A percentile compares a stretch with the other conserved stretches of the same genome.
phyloP scores from a whole-genome alignment of 2,888 invertebrate species.

The Synanthedon myopaeformis region DNA sequence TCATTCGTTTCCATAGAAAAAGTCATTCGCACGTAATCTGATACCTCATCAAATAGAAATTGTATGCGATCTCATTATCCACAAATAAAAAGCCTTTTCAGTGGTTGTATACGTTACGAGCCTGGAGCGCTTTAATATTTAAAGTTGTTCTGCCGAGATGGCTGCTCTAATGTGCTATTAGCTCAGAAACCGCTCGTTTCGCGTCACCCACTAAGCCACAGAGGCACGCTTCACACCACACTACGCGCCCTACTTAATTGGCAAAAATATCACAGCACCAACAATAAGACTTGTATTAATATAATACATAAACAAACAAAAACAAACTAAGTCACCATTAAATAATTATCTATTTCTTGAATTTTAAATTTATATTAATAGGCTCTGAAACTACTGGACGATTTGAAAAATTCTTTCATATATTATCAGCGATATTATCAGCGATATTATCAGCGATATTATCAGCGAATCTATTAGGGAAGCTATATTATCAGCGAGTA shows the following conservation, averaged over 20 bases:
- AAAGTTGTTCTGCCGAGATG: constrained; percentile 41
- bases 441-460: no score
- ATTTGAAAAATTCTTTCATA: no score
- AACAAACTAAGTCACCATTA: no score
- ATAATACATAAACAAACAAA: no score
- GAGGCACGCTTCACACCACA: not conserved
- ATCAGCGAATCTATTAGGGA: no score
- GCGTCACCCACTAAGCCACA: constrained; percentile 12
- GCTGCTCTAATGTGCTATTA: constrained; percentile 56
- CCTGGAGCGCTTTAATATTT: constrained; percentile 47
- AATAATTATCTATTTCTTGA: no score
- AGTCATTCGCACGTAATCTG: constrained; percentile 46
- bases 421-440: no score
- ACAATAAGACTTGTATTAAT: no score
- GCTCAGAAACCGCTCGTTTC: constrained; percentile 33
- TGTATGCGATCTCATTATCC: constrained; percentile 45
- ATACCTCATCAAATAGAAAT: constrained; percentile 43
- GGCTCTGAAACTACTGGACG: no score
- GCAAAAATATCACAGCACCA: not conserved
- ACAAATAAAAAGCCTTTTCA: constrained; percentile 50
- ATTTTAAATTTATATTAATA: no score
- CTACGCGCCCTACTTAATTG: not conserved
- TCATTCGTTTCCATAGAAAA: constrained; percentile 6
- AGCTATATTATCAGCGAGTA: no score
- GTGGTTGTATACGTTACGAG: constrained; percentile 24